Conservation (phyloP, 2,113 vertebrate genomes). For the Thamnophis sirtalis region DNA sequence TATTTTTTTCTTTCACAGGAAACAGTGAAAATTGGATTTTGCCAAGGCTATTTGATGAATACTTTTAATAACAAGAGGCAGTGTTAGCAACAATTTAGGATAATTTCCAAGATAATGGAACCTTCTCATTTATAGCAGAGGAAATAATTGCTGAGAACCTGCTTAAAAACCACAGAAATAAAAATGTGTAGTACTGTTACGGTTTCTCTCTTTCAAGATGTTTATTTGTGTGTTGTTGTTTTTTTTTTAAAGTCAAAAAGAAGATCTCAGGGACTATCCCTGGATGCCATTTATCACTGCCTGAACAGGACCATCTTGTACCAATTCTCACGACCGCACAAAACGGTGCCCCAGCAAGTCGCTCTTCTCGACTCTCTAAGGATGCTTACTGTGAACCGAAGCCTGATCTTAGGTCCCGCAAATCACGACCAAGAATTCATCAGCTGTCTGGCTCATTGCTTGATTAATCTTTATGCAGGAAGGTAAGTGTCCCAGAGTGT, state of each 20-base stretch:
- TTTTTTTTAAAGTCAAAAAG: conserved; percentile 82
- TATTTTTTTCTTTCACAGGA: neutral
- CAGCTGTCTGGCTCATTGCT: conserved; percentile 92
- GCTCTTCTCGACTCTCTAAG: conserved; percentile 90
- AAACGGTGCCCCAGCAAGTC: conserved; percentile 96
- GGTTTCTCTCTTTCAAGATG: conserved; percentile 10
- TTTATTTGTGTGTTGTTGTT: conserved; percentile 20
- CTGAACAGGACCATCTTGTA: conserved; percentile 97
- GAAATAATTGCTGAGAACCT: neutral
- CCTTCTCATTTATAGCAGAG: neutral
- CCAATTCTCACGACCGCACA: conserved; percentile 93
- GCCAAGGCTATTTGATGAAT: neutral
- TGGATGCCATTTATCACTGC: conserved; percentile 95
- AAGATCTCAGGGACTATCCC: conserved; percentile 89
- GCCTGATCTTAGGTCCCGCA: conserved; percentile 91
- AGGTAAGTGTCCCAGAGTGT: conserved; percentile 71
- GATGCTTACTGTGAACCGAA: conserved; percentile 93
- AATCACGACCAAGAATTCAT: conserved; percentile 99
- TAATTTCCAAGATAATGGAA: neutral
- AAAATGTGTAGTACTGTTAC: neutral
- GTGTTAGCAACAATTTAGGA: neutral
- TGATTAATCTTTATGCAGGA: conserved; percentile 90
- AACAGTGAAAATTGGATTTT: neutral
- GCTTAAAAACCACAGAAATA: neutral
- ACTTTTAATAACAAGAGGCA: neutral